Evolutionary conservation across 2,113 vertebrate species (phyloP).

Genomic region (Forbesichthys papilliferus): DNA sequence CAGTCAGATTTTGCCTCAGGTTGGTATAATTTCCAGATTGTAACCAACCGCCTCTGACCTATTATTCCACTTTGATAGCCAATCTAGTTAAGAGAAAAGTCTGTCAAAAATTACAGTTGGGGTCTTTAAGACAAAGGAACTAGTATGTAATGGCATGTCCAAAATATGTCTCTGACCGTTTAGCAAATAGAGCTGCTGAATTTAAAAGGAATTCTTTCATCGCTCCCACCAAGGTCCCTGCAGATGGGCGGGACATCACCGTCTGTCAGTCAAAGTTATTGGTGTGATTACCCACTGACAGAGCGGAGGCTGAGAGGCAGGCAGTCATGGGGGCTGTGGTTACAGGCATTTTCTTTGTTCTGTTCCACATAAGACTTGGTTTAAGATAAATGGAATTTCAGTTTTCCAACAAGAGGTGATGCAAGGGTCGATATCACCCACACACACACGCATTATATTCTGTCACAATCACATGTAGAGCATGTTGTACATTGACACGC

Average conservation of each 20-base stretch:
- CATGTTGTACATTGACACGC: neutral
- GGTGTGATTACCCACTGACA: slow-evolving; percentile 7
- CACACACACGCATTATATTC: neutral
- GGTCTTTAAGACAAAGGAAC: no score
- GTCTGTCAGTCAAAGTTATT: slow-evolving; percentile 21
- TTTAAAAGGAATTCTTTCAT: neutral
- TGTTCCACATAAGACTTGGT: neutral
- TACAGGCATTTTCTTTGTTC: neutral
- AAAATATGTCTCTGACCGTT: neutral
- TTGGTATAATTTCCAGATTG: no score
- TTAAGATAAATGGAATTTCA: neutral
- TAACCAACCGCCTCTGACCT: no score
- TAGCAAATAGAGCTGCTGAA: slow-evolving; percentile 5
- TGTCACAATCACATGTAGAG: neutral
- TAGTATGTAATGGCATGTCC: no score
- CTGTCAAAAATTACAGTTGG: no score
- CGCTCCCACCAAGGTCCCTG: neutral
- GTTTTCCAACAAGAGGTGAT: neutral
- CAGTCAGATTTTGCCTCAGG: no score
- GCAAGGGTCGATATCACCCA: neutral
- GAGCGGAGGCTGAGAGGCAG: neutral
- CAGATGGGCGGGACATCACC: neutral
- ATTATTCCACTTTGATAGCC: no score
- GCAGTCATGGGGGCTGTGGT: no score
- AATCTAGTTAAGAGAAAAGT: no score